Base-by-base conservation (phyloP, 2,888 invertebrate genomes). In the Eupithecia subfuscata region DNA sequence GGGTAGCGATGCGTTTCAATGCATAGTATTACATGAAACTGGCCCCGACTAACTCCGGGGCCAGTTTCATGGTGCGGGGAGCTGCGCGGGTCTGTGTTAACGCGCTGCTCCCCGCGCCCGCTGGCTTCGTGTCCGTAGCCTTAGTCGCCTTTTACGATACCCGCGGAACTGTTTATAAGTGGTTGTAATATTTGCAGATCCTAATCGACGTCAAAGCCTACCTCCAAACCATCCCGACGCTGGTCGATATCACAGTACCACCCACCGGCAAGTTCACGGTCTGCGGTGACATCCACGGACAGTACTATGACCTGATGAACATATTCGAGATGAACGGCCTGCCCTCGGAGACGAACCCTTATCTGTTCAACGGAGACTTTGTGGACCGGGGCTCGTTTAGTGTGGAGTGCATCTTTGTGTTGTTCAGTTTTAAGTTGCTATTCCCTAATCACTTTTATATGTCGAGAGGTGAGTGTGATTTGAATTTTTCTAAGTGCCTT, bases 371-470 rank as follows among this genome's bases (percentile, higher is more conserved):
- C 91, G 99, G 99, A 77, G 99, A 99, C 95, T 99, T 99, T 92
- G 99, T 99, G 25, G 99, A 99, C 92, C 96, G 99, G 93, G 99
- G 99, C 18, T 99, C 99, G 0, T 99, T 99, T 92, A 99, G 99
- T 52, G 99, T 99, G 45, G 99, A 99, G 95, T 99, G 99, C 90
- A 99, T 99, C 88, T 99, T 99, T 89, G 98, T 98, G 12, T 95
- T 99, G 80, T 99, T 99, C 91, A 98, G 99, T 79, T 99, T 98
- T 93, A 99, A 99, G 91, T 95, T 99, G 79, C 95, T 99, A 70
- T 99, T 97, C 92, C 99, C 99, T 0, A 96, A 99, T 88, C 97
- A 99, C 91, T 99, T 99, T 94, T 99, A 96, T 92, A 98, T 99
- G 98, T 98, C 99, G 0, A 96, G 99, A 96, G 99, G 99, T 98